phyloP scores from a whole-genome alignment of 2,113 vertebrate genomes.

The Phodopus roborovskii region DNA sequence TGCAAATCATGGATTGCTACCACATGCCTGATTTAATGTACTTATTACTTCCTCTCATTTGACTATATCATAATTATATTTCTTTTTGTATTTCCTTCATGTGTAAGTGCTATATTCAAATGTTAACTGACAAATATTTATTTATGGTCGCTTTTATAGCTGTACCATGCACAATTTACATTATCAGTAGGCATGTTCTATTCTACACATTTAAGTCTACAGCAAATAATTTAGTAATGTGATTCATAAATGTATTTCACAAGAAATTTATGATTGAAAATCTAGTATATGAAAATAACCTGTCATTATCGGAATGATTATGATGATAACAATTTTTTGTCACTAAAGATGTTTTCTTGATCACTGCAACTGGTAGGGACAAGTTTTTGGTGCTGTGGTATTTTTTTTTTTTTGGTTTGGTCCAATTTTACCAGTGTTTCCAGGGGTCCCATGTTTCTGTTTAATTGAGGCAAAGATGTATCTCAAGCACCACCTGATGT shows the following conservation, averaged over 20 bases:
- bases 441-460: rapidly evolving
- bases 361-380: neutral
- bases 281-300: neutral
- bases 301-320: neutral
- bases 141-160: neutral
- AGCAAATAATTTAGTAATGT: conserved; percentile 22
- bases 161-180: neutral
- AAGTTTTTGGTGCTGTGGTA: neutral
- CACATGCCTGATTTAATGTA: neutral
- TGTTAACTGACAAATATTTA: neutral
- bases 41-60: neutral
- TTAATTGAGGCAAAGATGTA: neutral
- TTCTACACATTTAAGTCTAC: neutral
- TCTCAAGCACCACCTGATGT: neutral
- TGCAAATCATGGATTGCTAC: conserved; percentile 13
- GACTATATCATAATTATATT: neutral
- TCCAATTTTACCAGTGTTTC: neutral
- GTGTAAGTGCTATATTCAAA: conserved; percentile 32
- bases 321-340: neutral
- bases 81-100: conserved; percentile 16
- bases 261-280: conserved; percentile 23
- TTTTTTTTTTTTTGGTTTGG: rapidly evolving
- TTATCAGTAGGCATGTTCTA: neutral
- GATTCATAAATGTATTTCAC: neutral
- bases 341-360: neutral